phyloP scores from a whole-genome alignment of 2,888 invertebrate species.

The Metacarcinus magister region DNA sequence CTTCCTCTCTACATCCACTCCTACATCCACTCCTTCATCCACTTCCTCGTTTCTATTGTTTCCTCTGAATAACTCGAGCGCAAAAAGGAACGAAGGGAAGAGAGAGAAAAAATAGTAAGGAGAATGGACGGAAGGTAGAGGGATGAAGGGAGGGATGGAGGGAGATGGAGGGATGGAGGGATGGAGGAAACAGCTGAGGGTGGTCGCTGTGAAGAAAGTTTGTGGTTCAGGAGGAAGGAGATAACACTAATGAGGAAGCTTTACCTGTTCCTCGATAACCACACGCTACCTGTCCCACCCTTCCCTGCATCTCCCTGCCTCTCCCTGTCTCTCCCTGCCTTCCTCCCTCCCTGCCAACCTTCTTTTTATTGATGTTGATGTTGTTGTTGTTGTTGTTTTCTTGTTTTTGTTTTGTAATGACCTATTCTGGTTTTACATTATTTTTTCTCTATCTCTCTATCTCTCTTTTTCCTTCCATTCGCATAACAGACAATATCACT shows the following conservation, averaged over 20 bases:
- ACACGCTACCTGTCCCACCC: neutral
- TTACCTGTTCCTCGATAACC: conserved; percentile 43
- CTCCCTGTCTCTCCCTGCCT: neutral
- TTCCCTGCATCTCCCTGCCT: neutral
- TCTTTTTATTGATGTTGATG: neutral
- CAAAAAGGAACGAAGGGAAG: neutral
- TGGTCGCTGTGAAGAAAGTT: neutral
- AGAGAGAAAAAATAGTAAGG: neutral
- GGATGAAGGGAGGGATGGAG: neutral
- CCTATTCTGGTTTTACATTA: too few relatives aligned
- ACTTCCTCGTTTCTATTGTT: neutral
- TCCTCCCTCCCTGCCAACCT: neutral
- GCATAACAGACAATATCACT: neutral
- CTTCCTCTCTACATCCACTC: neutral
- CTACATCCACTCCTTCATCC: neutral
- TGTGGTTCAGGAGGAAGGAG: neutral
- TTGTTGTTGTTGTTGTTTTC: too few relatives aligned
- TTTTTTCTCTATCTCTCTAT: neutral
- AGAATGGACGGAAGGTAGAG: neutral
- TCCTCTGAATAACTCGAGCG: neutral
- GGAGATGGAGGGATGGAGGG: neutral
- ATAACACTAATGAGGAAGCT: neutral
- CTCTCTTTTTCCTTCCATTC: neutral
- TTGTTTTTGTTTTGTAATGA: too few relatives aligned
- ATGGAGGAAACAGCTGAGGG: conserved; percentile 9